Conservation (phyloP, 2,113 vertebrate species). For the Cynopterus brachyotis region DNA sequence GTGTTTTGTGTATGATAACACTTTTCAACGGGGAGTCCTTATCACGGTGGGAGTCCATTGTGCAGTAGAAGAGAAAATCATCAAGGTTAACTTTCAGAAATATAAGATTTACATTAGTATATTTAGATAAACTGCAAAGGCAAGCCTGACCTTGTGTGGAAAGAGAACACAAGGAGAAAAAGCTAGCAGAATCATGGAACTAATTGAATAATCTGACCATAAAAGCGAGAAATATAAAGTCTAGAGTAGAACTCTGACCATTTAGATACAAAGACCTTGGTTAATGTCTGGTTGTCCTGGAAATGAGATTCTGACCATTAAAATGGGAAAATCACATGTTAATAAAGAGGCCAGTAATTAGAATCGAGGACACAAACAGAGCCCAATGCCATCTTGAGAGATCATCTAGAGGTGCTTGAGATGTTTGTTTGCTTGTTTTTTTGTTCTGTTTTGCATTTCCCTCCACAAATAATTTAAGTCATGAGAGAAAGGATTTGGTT, state of each 20-base stretch:
- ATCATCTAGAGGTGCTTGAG: background rate
- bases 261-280: background rate
- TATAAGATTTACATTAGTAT: background rate
- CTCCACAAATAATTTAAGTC: background rate
- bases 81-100: background rate
- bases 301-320: slow-evolving; percentile 29
- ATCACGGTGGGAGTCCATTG: background rate
- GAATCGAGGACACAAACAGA: background rate
- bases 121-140: background rate
- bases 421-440: background rate
- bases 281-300: slow-evolving; percentile 14
- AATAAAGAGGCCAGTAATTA: slow-evolving; percentile 32
- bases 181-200: background rate
- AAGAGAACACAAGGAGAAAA: background rate
- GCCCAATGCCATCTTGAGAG: background rate
- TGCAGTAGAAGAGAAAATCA: background rate
- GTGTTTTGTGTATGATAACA: background rate
- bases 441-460: too few species aligned
- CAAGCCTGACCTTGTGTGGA: background rate
- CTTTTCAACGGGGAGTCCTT: background rate
- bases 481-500: background rate
- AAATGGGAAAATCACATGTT: background rate
- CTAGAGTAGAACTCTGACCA: background rate
- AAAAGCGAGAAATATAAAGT: background rate
- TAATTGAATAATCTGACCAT: background rate